phyloP scores from a whole-genome alignment of 2,113 vertebrate genomes.

The Tonatia bakeri region DNA sequence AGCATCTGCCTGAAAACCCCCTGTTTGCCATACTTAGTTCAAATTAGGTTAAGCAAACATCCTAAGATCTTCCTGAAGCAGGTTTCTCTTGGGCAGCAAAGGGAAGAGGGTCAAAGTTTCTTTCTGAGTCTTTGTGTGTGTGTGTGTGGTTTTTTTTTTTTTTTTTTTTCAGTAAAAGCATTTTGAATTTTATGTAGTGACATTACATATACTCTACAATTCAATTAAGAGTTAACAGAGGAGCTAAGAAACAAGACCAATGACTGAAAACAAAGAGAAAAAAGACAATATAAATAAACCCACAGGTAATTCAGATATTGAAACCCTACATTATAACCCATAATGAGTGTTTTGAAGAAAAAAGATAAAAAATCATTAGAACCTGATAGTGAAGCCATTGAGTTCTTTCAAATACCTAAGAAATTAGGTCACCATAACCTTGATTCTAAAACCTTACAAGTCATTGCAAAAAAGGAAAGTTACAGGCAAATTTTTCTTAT shows the following conservation, averaged over 20 bases:
- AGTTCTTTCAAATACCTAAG: not conserved
- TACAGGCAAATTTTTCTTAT: not conserved
- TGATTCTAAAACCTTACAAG: not conserved
- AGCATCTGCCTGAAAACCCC: not conserved
- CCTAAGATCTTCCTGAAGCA: not conserved
- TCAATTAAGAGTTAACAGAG: not conserved
- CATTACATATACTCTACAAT: not conserved
- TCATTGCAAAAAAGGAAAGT: not conserved
- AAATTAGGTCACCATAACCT: not conserved
- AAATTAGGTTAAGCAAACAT: not conserved
- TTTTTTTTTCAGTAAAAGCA: not conserved
- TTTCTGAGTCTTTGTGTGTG: not conserved
- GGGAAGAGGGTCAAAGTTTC: not conserved
- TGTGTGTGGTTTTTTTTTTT: too few relatives aligned
- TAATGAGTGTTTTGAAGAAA: not conserved
- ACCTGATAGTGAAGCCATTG: not conserved
- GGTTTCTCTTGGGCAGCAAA: not conserved
- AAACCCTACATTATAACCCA: not conserved
- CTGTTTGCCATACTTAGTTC: not conserved
- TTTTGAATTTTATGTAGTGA: constrained; percentile 1
- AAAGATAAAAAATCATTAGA: not conserved
- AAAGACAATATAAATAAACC: not conserved
- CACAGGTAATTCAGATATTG: not conserved
- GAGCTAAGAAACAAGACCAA: not conserved
- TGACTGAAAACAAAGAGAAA: not conserved